Base-by-base conservation (phyloP, 2,113 vertebrate genomes). In the Tenrec ecaudatus region DNA sequence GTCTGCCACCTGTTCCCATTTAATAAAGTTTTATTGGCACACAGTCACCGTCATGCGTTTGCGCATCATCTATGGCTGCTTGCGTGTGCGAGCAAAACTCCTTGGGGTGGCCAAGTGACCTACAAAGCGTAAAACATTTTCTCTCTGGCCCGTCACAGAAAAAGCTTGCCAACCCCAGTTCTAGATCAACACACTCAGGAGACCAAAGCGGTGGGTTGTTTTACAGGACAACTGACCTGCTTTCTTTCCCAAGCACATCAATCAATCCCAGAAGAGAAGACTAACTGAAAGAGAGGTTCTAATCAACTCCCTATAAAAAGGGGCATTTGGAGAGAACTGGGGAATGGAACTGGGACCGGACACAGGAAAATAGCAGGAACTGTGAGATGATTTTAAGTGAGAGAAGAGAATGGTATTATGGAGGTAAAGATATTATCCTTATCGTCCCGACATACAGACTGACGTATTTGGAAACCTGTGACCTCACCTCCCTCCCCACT, bases 41-140 rank as follows among this genome's bases (percentile, higher is more conserved):
- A 76, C 69, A 80, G 58, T 33, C 1, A 8, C 8, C 31, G 73
- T 64, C n/a, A 31, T 57, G 86, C 71, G 66, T 89, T 94, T 79
- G 68, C 22, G 25, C 71, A 76, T 66, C 89, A 64, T 88, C 85
- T 66, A 33, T 77, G 57, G 80, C 84, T 90, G 84, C 91, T 91
- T 73, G 47, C 9, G 12, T 90, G 64, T 60, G 83, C 64, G 66
- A n/a, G 73, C 58, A 58, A 93, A 95, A 73, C 57, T 47, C 84
- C 68, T 88, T 10, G 43, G 47, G 57, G 64, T 36, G 58, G 79
- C 84, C 89, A 81, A 83, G 23, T 53, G 36, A 68, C 68, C 86
- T 82, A 53, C 82, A 77, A 92, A 90, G 71, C 77, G 86, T 93
- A 66, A 96, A 96, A 92, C 82, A 85, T 92, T 95, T 91, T 88